Evolutionary conservation across 2,113 vertebrate species (phyloP), one percentile per base, ranked within the genome.

Genomic region (Corydoras sp.): DNA sequence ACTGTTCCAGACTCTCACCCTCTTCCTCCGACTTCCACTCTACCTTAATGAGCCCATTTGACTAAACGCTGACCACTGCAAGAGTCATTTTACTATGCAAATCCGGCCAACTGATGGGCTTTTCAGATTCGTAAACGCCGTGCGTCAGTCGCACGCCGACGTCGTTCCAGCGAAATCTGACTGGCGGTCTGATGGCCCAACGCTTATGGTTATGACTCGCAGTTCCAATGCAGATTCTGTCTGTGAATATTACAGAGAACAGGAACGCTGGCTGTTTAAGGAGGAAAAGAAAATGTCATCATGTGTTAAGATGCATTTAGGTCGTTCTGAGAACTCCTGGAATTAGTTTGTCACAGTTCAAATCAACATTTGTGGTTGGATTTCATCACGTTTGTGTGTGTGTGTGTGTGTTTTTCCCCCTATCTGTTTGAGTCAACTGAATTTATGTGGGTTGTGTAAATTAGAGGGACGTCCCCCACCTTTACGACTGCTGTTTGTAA

Each of bases 341-440:
- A 89, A 87, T 82, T 63, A 66, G 71, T 88, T 84, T 82, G 86
- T 90, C 86, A 90, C 72, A 69, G 73, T 58, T 66, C 35, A 59
- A 78, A 76, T 80, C 70, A 85, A 81, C 81, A 35, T 77, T 71
- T 84, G 83, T 74, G 84, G 83, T 76, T 58, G 54, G 69, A 55
- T 64, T 79, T 65, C 76, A 78, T 88, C 85, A 88, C 85, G 83
- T 88, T 87, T 83, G 75, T 77, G 81, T 82, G 77, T 78, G 81
- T 82, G 77, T 78, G 72, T 65, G 18, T 24, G 18, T 24, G 1
- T 69, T 49, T 77, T 72, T 30, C 65, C n/a, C 73, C 49, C 35
- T 43, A 43, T 43, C 35, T 5, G 35, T 43, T 43, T 43, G 35
- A 43, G 35, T 43, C 35, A 43, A 43, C 35, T 8, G 35, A 43